Evolutionary conservation across 2,888 invertebrate species (phyloP).

Genomic region (Lepas anatifera): DNA sequence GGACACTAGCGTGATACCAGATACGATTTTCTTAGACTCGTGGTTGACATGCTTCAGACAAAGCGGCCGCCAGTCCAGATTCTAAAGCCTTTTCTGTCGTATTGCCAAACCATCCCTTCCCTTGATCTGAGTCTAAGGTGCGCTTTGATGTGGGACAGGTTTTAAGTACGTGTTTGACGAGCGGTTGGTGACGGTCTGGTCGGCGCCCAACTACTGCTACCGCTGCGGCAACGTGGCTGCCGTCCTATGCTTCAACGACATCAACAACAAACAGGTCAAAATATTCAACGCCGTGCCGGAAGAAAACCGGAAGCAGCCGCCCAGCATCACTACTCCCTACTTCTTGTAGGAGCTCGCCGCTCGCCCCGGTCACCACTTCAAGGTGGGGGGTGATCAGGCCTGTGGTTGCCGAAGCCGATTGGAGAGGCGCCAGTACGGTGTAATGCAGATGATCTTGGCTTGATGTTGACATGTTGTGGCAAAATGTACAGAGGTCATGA

Average conservation of each 20-base stretch:
- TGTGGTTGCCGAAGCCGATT: too few species aligned
- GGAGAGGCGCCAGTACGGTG: too few species aligned
- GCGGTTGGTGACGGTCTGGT: slow-evolving; percentile 95
- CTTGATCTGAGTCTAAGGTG: background rate
- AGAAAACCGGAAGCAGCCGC: slow-evolving; percentile 81
- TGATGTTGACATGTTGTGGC: too few species aligned
- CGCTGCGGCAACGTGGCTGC: slow-evolving; percentile 97
- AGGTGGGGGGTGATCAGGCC: too few species aligned
- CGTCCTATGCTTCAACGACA: slow-evolving; percentile 75
- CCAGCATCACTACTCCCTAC: slow-evolving; percentile 86
- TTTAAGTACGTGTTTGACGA: slow-evolving; percentile 98
- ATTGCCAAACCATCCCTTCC: background rate
- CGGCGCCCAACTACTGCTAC: slow-evolving; percentile 99
- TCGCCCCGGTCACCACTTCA: too few species aligned
- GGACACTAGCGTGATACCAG: too few species aligned
- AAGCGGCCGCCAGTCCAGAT: too few species aligned
- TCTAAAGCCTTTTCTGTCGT: too few species aligned
- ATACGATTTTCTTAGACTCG: too few species aligned
- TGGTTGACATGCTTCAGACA: too few species aligned
- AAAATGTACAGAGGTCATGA: too few species aligned
- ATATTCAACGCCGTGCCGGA: slow-evolving; percentile 95
- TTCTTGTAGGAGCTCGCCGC: slow-evolving; percentile 58
- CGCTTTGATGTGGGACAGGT: slow-evolving; percentile 41
- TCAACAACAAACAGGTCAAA: slow-evolving; percentile 61
- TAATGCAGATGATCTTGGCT: too few species aligned